Percentiles rank a stretch among this genome's conserved stretches.
These are phyloP conservation scores for Mystacornis crossleyi DNA, from an alignment of 2,113 vertebrate species.

Conservation along the genomic window DNA sequence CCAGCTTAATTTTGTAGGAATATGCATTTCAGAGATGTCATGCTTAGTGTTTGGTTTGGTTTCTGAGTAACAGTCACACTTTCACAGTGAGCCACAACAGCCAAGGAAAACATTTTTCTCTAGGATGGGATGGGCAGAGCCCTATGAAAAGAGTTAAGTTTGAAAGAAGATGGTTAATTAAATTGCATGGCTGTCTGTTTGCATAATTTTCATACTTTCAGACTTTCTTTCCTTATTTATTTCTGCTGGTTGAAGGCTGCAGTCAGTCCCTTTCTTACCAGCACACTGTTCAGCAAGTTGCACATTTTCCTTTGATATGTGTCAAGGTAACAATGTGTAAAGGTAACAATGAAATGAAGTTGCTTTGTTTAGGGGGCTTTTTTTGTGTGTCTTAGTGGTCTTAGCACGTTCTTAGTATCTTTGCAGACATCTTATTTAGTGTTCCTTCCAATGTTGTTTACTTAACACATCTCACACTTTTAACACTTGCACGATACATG, in stretches of 20 bases:
- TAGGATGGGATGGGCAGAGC: neutral
- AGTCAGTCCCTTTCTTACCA: neutral
- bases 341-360: neutral
- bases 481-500: neutral
- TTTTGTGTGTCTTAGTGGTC: neutral
- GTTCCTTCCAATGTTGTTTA: neutral
- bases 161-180: neutral
- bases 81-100: neutral
- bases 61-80: neutral
- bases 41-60: neutral
- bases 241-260: neutral
- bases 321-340: neutral
- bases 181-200: neutral
- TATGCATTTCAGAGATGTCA: neutral
- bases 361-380: neutral
- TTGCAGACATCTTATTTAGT: neutral
- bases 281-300: neutral
- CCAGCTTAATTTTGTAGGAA: neutral
- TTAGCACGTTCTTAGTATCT: neutral
- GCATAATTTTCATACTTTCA: neutral
- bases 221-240: neutral
- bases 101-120: neutral
- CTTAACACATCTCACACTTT: neutral
- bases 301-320: rapidly evolving
- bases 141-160: neutral